Evolutionary conservation across 2,113 vertebrate genomes (phyloP), one percentile per base, ranked within the genome.

Genomic region (Stegastes partitus): DNA sequence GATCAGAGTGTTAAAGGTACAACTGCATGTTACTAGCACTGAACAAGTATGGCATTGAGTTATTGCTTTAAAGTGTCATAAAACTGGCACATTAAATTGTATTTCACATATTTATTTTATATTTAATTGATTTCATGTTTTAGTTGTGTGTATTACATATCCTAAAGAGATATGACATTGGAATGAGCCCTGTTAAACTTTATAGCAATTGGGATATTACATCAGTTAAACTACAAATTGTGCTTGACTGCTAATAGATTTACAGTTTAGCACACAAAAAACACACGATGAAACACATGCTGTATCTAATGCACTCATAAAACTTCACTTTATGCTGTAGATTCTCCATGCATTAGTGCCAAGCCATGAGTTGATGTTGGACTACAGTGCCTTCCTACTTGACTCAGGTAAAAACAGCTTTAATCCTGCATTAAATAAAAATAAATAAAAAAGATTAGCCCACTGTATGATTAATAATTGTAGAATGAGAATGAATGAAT

Each of bases 361-460:
- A 19, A 98, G 96, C 84, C 98, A 99, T 75, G 94, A 95, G 68
- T 82, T 99, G 73, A 98, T 98, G 97, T 88, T 97, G 89, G 96
- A 98, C 73, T 97, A 96, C 79, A 93, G 92, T 73, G 78, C 37
- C 8, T 89, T 98, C 62, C 95, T 99, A 79, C 92, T 93, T 74
- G 88, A 94, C 34, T 96, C 96, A 88, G 95, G 98, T 99, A 95
- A 93, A 83, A 68, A 3, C 67, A 59, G 5, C 37, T 45, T 56
- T 7, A 11, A 45, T 67, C 18, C 3, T 21, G 15, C 45, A 45
- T 68, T 42, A 50, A 68, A 49, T 42, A 4, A 55, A 10, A 2
- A 14, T 3, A 42, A 42, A 42, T 11, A 31, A 42, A 10, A 12
- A 11, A 42, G 39, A 3, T 14, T 14, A 8, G 10, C 12, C 5